These are phyloP conservation scores for Corythaixoides concolor DNA, from an alignment of 2,113 vertebrate species.

Conservation along the genomic window DNA sequence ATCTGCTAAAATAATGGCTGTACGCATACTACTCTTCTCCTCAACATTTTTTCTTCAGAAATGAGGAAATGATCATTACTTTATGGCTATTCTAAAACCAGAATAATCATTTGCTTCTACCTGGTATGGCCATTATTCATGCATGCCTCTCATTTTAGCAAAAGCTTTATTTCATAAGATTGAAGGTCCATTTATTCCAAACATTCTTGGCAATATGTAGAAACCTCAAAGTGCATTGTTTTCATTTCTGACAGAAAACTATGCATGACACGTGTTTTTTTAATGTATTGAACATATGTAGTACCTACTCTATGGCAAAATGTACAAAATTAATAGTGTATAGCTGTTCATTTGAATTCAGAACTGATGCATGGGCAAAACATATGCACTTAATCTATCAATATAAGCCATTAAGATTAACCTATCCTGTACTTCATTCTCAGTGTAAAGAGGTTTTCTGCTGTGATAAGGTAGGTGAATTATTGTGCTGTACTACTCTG, in stretches of 20 bases:
- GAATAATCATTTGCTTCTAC: background rate
- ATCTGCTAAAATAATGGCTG: background rate
- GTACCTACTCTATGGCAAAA: background rate
- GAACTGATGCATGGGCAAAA: conserved; percentile 1
- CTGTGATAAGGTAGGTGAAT: conserved; percentile 4
- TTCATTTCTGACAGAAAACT: conserved; percentile 35
- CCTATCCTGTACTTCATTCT: background rate
- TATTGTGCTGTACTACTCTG: background rate
- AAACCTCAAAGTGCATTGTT: conserved; percentile 12
- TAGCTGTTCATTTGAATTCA: conserved; percentile 16
- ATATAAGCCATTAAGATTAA: conserved; percentile 26
- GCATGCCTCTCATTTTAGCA: background rate
- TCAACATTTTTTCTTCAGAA: background rate
- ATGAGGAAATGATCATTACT: conserved; percentile 2
- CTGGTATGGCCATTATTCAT: background rate
- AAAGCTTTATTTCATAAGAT: background rate
- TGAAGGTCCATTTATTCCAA: background rate
- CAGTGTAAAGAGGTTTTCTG: conserved; percentile 9
- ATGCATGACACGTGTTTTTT: background rate
- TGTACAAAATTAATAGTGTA: background rate
- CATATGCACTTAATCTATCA: conserved; percentile 9
- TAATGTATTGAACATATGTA: conserved; percentile 5
- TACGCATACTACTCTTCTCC: background rate
- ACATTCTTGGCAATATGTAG: background rate
- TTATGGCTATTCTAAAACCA: background rate